phyloP scores from a whole-genome alignment of 2,797 vertebrate species.

The Hypotaenidia philippensis region DNA sequence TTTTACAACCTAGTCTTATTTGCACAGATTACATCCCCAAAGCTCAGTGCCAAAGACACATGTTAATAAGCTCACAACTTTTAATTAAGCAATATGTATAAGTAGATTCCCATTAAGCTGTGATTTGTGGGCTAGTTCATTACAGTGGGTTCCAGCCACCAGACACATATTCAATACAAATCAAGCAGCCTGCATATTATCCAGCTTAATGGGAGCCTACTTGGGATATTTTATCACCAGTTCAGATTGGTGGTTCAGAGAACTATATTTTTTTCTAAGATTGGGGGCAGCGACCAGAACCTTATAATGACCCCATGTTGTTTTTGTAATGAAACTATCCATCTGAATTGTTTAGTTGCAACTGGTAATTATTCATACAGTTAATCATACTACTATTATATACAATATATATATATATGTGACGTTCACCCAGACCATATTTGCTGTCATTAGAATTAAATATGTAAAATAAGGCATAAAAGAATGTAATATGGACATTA shows the following conservation, averaged over 20 bases:
- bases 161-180: constrained; percentile 98
- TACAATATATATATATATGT: not conserved
- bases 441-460: constrained; percentile 28
- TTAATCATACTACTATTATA: constrained; percentile 74
- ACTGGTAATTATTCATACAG: constrained; percentile 72
- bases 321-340: constrained; percentile 82
- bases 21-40: constrained; percentile 88
- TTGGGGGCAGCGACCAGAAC: constrained; percentile 80
- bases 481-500: not conserved
- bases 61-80: constrained; percentile 99
- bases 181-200: constrained; percentile 95
- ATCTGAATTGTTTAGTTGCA: constrained; percentile 84
- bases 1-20: constrained; percentile 93
- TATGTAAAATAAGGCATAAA: not conserved
- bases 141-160: constrained; percentile 91
- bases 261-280: constrained; percentile 85
- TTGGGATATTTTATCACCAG: constrained; percentile 93
- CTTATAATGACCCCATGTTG: constrained; percentile 82
- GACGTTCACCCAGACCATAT: not conserved
- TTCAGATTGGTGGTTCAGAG: constrained; percentile 86
- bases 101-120: constrained; percentile 97
- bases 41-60: constrained; percentile 93
- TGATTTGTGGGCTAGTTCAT: constrained; percentile 99
- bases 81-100: constrained; percentile 99
- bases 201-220: constrained; percentile 91